Evolutionary conservation across 2,888 invertebrate species (phyloP).

Genomic region (Fragum fragum): DNA sequence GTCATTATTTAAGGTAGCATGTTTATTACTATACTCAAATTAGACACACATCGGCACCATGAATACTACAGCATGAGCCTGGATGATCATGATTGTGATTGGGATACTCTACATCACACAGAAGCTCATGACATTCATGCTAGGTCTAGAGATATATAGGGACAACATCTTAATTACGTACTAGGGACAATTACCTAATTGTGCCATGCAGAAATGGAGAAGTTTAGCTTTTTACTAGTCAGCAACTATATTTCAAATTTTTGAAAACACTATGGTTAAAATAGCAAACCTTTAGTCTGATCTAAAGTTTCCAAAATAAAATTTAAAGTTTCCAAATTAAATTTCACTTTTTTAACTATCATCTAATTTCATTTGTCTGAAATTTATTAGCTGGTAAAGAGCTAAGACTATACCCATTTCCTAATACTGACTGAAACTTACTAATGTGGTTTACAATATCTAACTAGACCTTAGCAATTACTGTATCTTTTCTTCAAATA

Average conservation of each 20-base stretch:
- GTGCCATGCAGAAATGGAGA: conserved; percentile 16
- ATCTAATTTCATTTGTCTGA: too few relatives aligned
- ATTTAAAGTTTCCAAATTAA: too few relatives aligned
- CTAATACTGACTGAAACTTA: conserved; percentile 11
- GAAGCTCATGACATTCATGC: conserved; percentile 61
- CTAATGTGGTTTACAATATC: conserved; percentile 26
- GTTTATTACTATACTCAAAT: conserved; percentile 4
- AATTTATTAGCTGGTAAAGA: neutral
- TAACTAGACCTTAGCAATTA: neutral
- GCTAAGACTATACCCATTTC: neutral
- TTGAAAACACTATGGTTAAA: too few relatives aligned
- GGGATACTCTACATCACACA: conserved; percentile 55
- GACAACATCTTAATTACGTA: conserved; percentile 25
- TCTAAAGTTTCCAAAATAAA: too few relatives aligned
- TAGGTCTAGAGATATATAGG: conserved; percentile 31
- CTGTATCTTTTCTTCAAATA: too few relatives aligned
- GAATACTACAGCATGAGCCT: conserved; percentile 27
- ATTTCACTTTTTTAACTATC: too few relatives aligned
- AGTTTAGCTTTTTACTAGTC: too few relatives aligned
- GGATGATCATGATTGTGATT: conserved; percentile 58
- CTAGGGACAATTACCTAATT: conserved; percentile 11
- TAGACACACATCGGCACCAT: neutral
- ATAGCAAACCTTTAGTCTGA: too few relatives aligned
- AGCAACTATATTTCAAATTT: too few relatives aligned
- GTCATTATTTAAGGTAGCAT: too few relatives aligned